Evolutionary conservation across 2,797 vertebrate genomes (phyloP).

Genomic region (Lutra lutra): DNA sequence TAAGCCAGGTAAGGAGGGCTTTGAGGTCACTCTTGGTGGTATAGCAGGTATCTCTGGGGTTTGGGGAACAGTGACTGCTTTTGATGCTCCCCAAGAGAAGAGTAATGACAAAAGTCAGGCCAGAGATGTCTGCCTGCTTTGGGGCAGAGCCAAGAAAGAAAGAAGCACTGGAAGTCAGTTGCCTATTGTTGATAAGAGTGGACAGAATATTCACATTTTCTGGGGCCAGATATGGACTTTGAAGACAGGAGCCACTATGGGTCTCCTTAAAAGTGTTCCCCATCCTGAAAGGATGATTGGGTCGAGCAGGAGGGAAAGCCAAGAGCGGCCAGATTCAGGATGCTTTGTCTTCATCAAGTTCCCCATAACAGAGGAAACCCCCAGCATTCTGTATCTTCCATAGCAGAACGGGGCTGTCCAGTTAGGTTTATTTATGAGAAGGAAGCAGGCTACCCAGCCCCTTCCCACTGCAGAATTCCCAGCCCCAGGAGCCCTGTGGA

Average conservation of each 20-base stretch:
- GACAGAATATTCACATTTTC: not conserved
- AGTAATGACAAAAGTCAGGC: not conserved
- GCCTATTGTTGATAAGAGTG: not conserved
- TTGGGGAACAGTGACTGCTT: not conserved
- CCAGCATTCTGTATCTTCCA: fast-evolving
- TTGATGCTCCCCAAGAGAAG: not conserved
- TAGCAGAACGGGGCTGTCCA: fast-evolving
- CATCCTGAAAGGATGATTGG: too few species aligned
- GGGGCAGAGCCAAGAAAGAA: not conserved
- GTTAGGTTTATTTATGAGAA: not conserved
- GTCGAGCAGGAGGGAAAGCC: not conserved
- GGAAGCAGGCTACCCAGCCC: not conserved
- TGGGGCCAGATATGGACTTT: not conserved
- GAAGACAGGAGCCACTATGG: not conserved
- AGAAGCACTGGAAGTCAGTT: not conserved
- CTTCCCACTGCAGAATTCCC: not conserved
- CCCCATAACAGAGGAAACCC: not conserved
- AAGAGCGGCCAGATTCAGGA: not conserved
- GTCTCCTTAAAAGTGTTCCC: not conserved
- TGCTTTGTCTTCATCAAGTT: too few species aligned
- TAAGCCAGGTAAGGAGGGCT: not conserved
- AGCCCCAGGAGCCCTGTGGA: not conserved
- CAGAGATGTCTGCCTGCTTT: not conserved
- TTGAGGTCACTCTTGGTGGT: not conserved
- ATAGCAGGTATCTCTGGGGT: not conserved